These are phyloP conservation scores for Fregata magnificens DNA, from an alignment of 2,113 vertebrate genomes.

Conservation along the genomic window DNA sequence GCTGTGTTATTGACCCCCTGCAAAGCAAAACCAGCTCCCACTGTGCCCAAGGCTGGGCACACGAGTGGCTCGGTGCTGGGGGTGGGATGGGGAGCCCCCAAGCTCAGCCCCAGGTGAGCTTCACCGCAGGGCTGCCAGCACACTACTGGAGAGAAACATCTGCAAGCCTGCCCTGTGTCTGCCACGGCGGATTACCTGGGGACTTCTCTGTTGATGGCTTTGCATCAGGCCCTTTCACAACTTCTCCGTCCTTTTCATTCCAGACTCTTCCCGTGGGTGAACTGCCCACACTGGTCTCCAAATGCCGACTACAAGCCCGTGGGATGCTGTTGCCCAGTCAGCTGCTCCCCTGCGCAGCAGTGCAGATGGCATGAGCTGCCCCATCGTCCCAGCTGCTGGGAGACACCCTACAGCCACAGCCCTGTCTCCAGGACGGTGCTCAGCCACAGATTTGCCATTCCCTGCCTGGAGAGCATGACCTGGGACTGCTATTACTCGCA, in stretches of 20 bases:
- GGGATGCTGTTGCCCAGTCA: neutral
- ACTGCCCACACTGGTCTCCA: neutral
- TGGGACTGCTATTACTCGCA: neutral
- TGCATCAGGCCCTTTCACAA: neutral
- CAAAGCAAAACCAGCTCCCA: neutral
- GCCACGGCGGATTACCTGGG: neutral
- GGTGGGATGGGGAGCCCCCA: neutral
- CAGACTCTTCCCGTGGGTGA: neutral
- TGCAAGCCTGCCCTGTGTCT: neutral
- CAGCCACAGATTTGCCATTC: neutral
- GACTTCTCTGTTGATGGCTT: neutral
- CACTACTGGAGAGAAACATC: neutral
- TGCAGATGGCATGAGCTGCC: fast-evolving
- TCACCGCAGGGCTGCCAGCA: fast-evolving
- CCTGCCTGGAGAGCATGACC: neutral
- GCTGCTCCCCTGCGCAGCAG: neutral
- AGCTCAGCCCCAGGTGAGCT: neutral
- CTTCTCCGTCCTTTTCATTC: neutral
- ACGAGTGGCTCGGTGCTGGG: fast-evolving
- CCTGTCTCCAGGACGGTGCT: neutral
- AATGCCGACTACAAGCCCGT: fast-evolving
- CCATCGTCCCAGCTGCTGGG: fast-evolving
- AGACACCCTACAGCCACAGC: neutral
- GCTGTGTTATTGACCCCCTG: too few relatives aligned
- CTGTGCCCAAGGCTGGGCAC: neutral